Percentiles rank a stretch among this genome's conserved stretches.
Conservation (phyloP, 2,113 vertebrate genomes). For the Galeopterus variegatus region DNA sequence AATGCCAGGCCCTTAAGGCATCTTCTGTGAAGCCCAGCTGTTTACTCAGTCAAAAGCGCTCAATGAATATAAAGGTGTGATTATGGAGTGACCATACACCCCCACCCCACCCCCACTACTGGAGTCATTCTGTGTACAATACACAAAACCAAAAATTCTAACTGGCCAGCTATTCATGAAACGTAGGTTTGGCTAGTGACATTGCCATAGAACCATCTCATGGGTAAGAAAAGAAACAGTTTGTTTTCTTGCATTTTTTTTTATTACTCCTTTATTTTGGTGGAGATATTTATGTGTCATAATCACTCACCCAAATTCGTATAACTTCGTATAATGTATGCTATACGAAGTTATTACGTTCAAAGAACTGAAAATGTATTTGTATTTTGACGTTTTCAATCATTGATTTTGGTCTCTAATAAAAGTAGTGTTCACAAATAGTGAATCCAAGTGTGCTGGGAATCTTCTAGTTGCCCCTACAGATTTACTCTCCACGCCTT, state of each 20-base stretch:
- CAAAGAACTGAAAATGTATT: not conserved
- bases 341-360: too few species aligned
- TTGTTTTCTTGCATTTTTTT: not conserved
- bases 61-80: not conserved
- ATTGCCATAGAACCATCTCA: not conserved
- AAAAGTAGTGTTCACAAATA: not conserved
- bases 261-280: not conserved
- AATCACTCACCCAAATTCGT: not conserved
- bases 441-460: not conserved
- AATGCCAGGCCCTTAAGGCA: not conserved
- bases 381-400: not conserved
- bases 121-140: not conserved
- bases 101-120: too few species aligned
- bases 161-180: not conserved
- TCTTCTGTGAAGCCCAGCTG: not conserved
- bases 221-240: not conserved
- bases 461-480: not conserved
- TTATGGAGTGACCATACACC: not conserved
- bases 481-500: not conserved
- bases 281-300: not conserved
- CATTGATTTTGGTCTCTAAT: not conserved
- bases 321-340: too few species aligned
- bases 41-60: not conserved
- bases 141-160: not conserved
- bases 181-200: not conserved